A percentile compares a stretch with the other conserved stretches of the same genome.
Conservation (phyloP, 2,113 vertebrate genomes). For the Brevimyrus niger region DNA sequence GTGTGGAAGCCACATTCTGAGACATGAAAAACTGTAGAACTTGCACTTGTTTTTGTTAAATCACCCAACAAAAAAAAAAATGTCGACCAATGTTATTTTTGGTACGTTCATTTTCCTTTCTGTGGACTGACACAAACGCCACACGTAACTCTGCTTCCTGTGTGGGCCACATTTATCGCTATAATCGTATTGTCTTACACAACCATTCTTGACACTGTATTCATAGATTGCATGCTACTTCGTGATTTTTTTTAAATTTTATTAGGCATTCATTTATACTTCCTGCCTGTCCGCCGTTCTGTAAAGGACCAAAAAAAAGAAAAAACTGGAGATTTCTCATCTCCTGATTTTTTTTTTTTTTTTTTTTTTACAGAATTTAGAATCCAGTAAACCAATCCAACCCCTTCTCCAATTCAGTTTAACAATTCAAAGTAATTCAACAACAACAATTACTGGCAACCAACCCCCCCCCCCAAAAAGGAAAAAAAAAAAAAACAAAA, state of each 20-base stretch:
- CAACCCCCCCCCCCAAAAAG: neutral
- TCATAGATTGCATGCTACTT: neutral
- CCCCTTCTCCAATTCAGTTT: neutral
- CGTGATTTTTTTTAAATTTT: neutral
- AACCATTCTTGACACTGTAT: neutral
- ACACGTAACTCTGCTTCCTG: neutral
- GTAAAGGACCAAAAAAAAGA: neutral
- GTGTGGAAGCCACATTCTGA: no score
- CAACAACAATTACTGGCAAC: neutral
- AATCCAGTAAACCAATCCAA: neutral
- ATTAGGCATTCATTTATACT: neutral
- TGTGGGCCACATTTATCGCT: neutral
- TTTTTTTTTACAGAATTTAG: constrained; percentile 6
- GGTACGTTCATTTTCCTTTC: neutral
- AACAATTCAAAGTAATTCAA: neutral
- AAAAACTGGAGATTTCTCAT: neutral
- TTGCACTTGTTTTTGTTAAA: no score
- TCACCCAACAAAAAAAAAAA: no score
- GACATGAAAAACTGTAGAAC: no score
- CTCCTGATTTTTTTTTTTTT: no score
- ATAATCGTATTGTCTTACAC: neutral
- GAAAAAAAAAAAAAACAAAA: neutral
- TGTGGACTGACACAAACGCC: neutral
- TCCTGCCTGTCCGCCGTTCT: neutral
- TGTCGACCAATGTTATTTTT: neutral